phyloP scores from a whole-genome alignment of 2,797 vertebrate genomes.

The Myioborus miniatus region DNA sequence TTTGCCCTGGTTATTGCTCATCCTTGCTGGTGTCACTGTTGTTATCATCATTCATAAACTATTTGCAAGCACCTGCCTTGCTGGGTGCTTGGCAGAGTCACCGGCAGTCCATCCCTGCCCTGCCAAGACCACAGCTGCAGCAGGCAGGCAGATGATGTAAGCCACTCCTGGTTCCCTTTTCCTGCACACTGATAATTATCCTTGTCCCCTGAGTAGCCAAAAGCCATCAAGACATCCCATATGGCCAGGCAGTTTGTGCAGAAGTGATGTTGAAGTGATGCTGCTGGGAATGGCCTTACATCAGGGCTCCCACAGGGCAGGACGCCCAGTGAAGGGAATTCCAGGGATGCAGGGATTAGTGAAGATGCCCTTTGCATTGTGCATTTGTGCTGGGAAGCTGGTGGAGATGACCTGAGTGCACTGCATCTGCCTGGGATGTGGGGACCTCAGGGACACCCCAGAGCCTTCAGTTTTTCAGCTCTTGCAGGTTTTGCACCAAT shows the following conservation, averaged over 20 bases:
- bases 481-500: background rate
- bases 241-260: background rate
- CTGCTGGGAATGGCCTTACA: background rate
- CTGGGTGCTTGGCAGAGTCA: background rate
- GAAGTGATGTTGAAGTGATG: background rate
- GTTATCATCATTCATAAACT: background rate
- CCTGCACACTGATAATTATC: fast-evolving
- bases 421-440: fast-evolving
- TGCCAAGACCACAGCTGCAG: background rate
- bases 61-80: background rate
- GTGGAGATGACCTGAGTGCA: background rate
- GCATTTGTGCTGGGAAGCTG: background rate
- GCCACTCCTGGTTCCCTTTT: background rate
- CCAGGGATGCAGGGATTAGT: no score
- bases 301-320: background rate
- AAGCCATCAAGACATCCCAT: fast-evolving
- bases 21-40: background rate
- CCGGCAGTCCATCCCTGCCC: background rate
- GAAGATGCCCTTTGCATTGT: background rate
- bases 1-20: background rate
- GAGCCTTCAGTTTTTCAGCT: background rate
- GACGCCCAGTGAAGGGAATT: background rate
- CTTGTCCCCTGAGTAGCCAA: background rate
- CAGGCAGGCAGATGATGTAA: background rate
- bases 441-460: background rate